Evolutionary conservation across 1,140 invertebrate species (phyloP).

Genomic region (Ceratoteleas bidentatus): DNA sequence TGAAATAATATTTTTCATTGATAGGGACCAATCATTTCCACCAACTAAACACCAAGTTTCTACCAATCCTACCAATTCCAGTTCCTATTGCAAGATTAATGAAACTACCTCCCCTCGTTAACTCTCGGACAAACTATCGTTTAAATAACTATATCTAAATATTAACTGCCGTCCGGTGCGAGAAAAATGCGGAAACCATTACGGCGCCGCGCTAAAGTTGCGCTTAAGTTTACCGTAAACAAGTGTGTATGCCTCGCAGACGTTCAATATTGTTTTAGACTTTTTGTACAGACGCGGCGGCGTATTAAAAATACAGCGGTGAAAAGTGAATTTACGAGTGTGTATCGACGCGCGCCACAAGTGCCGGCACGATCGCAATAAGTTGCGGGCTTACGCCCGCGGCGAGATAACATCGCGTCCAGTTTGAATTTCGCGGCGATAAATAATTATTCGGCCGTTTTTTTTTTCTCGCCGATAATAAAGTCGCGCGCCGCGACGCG

Average conservation of each 20-base stretch:
- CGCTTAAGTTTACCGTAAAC: slow-evolving; percentile 13
- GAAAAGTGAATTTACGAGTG: slow-evolving; percentile 14
- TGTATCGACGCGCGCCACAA: not conserved
- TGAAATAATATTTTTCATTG: too few relatives aligned
- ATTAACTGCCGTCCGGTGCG: too few relatives aligned
- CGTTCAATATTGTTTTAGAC: slow-evolving; percentile 7
- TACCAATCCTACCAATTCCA: too few relatives aligned
- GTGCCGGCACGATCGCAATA: not conserved
- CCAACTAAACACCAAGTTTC: too few relatives aligned
- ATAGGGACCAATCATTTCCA: too few relatives aligned
- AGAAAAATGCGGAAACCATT: not conserved
- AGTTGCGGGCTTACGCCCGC: not conserved
- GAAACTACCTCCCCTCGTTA: too few relatives aligned
- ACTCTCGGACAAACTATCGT: too few relatives aligned
- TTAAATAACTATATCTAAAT: too few relatives aligned
- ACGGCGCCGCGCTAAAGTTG: not conserved
- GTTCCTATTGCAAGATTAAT: too few relatives aligned
- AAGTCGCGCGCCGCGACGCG: not conserved
- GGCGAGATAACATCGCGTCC: not conserved
- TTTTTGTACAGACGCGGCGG: slow-evolving; percentile 3
- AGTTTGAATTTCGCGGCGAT: slow-evolving; percentile 1
- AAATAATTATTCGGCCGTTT: not conserved
- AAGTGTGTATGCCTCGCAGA: slow-evolving; percentile 3
- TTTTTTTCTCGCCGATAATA: not conserved
- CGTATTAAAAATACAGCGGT: slow-evolving; percentile 13